Percentiles rank a stretch among this genome's conserved stretches.
Evolutionary conservation across 2,888 invertebrate species (phyloP).

Genomic region (Oithona nana): DNA sequence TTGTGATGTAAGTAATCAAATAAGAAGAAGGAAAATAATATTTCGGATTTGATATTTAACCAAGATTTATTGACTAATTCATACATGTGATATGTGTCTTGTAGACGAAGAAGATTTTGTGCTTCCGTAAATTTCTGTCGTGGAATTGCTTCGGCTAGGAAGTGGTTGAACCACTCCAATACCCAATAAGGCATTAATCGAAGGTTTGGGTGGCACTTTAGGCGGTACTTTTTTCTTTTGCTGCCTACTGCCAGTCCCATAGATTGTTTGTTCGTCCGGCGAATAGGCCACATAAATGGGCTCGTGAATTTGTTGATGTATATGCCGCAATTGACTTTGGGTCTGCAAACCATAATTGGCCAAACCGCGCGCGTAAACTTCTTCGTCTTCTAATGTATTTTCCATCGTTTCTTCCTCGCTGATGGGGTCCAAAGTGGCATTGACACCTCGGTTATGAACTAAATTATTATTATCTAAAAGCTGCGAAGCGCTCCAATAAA

Average conservation of each 20-base stretch:
- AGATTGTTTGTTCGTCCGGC: background rate
- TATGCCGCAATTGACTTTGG: background rate
- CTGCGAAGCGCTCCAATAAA: slow-evolving; percentile 40
- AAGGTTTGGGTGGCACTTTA: background rate
- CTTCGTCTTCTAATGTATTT: background rate
- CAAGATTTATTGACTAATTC: background rate
- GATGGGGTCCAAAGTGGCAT: background rate
- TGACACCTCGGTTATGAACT: background rate
- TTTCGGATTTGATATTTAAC: too few species aligned
- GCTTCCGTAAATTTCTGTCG: background rate
- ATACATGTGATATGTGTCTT: background rate
- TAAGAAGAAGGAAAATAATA: too few species aligned
- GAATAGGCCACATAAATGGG: background rate
- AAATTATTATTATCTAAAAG: slow-evolving; percentile 28
- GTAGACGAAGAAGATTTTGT: too few species aligned
- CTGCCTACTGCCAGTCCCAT: background rate
- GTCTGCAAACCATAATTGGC: background rate
- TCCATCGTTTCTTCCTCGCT: background rate
- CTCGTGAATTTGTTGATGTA: background rate
- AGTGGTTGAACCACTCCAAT: background rate
- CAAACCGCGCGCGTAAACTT: background rate
- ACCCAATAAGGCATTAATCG: background rate
- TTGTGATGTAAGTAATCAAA: too few species aligned
- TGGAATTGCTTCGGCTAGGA: background rate
- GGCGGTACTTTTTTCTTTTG: background rate